Conservation (phyloP, 1,140 invertebrate genomes). For the Monomorium pharaonis region DNA sequence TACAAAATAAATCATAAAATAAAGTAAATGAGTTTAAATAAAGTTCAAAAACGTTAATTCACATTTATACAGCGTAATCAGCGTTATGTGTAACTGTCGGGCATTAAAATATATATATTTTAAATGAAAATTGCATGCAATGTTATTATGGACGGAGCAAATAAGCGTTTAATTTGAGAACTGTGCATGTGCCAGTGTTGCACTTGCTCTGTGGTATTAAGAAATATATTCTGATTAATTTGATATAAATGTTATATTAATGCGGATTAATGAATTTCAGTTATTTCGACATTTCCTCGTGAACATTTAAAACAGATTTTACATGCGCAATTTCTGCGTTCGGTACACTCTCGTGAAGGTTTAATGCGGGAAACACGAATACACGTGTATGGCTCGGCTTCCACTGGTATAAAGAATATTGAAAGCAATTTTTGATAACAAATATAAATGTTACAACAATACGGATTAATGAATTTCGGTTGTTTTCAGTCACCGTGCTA, state of each 20-base stretch:
- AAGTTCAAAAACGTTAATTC: slow-evolving; percentile 42
- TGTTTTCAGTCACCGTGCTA: neutral
- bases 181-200: slow-evolving; percentile 3
- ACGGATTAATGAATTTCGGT: slow-evolving; percentile 11
- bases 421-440: neutral
- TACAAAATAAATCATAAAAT: slow-evolving; percentile 40
- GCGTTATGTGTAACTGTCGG: neutral
- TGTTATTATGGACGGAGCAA: slow-evolving; percentile 33
- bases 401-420: neutral
- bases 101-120: slow-evolving; percentile 44
- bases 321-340: slow-evolving; percentile 5
- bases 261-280: slow-evolving; percentile 30
- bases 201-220: slow-evolving; percentile 24
- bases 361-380: slow-evolving; percentile 14
- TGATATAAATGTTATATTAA: slow-evolving; percentile 12
- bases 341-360: neutral
- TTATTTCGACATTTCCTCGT: neutral
- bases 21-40: slow-evolving; percentile 36
- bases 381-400: neutral
- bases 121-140: slow-evolving; percentile 42
- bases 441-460: slow-evolving; percentile 13
- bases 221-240: slow-evolving; percentile 36
- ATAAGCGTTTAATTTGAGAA: slow-evolving; percentile 47
- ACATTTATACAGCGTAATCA: slow-evolving; percentile 19
- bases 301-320: slow-evolving; percentile 38